Evolutionary conservation across 2,113 vertebrate genomes (phyloP), one percentile per base, ranked within the genome.

Genomic region (Xiphophorus maculatus): DNA sequence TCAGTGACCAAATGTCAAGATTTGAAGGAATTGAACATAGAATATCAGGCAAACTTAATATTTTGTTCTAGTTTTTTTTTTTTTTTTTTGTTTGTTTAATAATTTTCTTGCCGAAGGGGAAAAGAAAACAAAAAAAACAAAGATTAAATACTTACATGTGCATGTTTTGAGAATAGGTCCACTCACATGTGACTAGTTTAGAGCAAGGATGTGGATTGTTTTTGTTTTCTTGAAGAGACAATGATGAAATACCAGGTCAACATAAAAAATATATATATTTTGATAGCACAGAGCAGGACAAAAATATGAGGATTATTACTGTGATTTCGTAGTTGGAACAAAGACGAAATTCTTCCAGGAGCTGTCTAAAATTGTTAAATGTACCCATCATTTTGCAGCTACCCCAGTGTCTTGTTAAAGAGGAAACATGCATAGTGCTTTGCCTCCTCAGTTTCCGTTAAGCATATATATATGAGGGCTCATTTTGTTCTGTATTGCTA

Each of bases 401-500:
- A 7, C 63, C 63, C 48, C 63, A 73, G 73, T 71, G 62, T 62
- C 78, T 65, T 74, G 79, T 73, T 67, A 32, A 66, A n/a, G 25
- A 28, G 19, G 17, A 6, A 73, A 32, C 14, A 17, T 40, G 28
- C n/a, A 11, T 40, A 63, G 60, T 29, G 48, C 8, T 35, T 58
- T 66, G 32, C 69, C 69, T 80, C 27, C 22, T 81, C 76, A 76
- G 48, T 69, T 37, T 65, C 62, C 69, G 71, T 79, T 37, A 32
- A 66, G 69, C 64, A 14, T 77, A 74, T 67, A 74, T 67, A 73
- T 30, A 66, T 8, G 58, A 64, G 30, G 30, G 58, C 37, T 42
- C 74, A 81, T 89, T 77, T 80, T 48, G 82, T 85, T 86, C 86
- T 66, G 77, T 76, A 3, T 28, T 44, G 30, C 32, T 54, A 77